Evolutionary conservation across 1,140 invertebrate species (phyloP).

Genomic region (Drosophila rufa): DNA sequence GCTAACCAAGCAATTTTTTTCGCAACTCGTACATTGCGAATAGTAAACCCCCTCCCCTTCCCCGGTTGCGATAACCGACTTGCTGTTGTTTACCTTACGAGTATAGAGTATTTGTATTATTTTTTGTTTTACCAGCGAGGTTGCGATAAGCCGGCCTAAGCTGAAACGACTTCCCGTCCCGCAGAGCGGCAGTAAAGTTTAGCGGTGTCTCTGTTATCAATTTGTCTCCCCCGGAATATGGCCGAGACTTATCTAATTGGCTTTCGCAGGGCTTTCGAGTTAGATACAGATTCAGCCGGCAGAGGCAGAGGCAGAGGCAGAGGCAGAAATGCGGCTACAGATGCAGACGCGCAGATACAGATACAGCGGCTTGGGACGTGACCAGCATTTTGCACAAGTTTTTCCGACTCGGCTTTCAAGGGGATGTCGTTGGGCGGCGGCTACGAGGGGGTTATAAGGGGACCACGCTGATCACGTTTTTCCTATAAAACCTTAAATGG

Average conservation of each 20-base stretch:
- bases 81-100: constrained; percentile 26
- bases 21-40: neutral
- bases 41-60: neutral
- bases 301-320: neutral
- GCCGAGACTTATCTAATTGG: constrained; percentile 35
- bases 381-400: constrained; percentile 37
- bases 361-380: constrained; percentile 33
- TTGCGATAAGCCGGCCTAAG: constrained; percentile 34
- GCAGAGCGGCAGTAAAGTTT: constrained; percentile 34
- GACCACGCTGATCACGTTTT: constrained; percentile 57
- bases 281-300: constrained; percentile 15
- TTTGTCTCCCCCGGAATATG: constrained; percentile 36
- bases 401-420: constrained; percentile 15
- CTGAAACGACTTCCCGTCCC: constrained; percentile 42
- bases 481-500: constrained; percentile 51
- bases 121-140: constrained; percentile 25
- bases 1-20: neutral
- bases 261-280: constrained; percentile 32
- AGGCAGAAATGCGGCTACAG: neutral
- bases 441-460: neutral
- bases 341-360: constrained; percentile 19
- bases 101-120: neutral
- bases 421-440: constrained; percentile 9
- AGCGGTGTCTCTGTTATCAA: constrained; percentile 32
- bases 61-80: constrained; percentile 3